Conservation (phyloP, 2,113 vertebrate species). For the Chlamydotis undulata region DNA sequence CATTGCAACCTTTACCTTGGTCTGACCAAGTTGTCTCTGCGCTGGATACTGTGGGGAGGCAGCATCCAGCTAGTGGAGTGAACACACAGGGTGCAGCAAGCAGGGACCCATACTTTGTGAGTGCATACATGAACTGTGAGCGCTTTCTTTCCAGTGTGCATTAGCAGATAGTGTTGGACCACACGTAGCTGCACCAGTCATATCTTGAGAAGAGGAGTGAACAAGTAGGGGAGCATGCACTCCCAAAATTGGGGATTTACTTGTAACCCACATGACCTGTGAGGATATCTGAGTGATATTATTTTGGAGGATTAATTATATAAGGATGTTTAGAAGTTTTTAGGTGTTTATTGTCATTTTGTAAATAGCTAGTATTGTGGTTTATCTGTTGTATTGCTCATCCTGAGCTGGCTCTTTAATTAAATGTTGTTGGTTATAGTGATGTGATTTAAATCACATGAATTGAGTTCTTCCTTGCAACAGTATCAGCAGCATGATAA, state of each 20-base stretch:
- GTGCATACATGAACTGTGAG: fast-evolving
- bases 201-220: fast-evolving
- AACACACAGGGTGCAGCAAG: background rate
- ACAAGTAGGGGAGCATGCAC: background rate
- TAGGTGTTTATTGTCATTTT: background rate
- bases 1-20: background rate
- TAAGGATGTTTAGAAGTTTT: background rate
- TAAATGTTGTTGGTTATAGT: background rate
- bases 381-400: background rate
- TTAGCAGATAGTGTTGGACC: background rate
- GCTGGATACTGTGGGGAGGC: background rate
- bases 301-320: background rate
- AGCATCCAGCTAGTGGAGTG: background rate
- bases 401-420: background rate
- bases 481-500: background rate
- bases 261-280: fast-evolving
- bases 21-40: background rate
- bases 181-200: fast-evolving
- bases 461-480: background rate
- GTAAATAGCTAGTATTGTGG: background rate
- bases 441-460: background rate
- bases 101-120: background rate
- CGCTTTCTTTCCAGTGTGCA: background rate
- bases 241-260: too few relatives aligned
- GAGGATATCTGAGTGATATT: background rate